phyloP scores from a whole-genome alignment of 2,113 vertebrate genomes.

The Terrapene triunguis region DNA sequence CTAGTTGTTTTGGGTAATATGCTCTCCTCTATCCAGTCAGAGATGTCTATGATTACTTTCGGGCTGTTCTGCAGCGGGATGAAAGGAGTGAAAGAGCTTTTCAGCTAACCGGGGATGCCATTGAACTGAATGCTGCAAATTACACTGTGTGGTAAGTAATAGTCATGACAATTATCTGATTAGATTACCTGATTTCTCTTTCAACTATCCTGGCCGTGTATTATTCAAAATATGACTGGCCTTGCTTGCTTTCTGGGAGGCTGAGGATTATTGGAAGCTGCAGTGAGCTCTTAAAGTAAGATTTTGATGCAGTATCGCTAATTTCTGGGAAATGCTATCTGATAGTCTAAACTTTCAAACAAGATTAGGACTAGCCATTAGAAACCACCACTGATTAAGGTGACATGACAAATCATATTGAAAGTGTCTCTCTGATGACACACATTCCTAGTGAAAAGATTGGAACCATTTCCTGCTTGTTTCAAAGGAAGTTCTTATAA shows the following conservation, averaged over 20 bases:
- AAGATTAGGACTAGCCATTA: neutral
- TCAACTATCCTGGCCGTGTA: neutral
- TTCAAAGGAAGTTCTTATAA: neutral
- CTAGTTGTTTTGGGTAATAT: neutral
- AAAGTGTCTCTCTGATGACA: neutral
- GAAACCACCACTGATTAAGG: neutral
- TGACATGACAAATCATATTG: neutral
- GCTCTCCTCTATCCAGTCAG: conserved; percentile 82
- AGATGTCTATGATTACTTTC: conserved; percentile 97
- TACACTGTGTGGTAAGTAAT: conserved; percentile 95
- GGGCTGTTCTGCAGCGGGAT: conserved; percentile 93
- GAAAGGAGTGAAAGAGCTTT: conserved; percentile 96
- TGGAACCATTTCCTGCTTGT: neutral
- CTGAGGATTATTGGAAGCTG: neutral
- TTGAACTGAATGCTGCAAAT: conserved; percentile 97
- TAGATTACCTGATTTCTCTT: accelerated
- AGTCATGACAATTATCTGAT: accelerated
- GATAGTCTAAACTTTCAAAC: neutral
- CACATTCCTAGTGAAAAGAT: neutral
- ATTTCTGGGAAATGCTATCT: neutral
- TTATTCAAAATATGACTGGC: neutral
- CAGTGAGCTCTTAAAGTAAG: neutral
- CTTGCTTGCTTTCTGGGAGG: too few species aligned
- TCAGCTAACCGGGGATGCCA: conserved; percentile 91
- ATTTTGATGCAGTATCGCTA: neutral